A percentile compares a stretch with the other conserved stretches of the same genome.
Evolutionary conservation across 2,888 invertebrate species (phyloP).

Genomic region (Heptascelio sp.): DNA sequence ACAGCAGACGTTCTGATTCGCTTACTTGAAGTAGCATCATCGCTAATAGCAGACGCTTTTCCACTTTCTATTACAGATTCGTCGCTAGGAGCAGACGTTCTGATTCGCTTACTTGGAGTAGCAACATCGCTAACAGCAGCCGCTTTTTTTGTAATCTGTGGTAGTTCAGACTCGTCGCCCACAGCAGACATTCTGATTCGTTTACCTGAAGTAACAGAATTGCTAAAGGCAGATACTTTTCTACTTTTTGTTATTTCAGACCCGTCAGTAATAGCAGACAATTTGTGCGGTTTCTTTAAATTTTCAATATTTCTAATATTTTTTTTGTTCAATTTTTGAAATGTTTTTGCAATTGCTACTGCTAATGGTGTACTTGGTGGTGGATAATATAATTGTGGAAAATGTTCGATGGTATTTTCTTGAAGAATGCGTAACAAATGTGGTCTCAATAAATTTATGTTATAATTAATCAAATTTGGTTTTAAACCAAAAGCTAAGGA

Average conservation of each 20-base stretch:
- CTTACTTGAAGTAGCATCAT: neutral
- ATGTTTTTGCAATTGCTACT: neutral
- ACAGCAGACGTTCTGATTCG: slow-evolving; percentile 8
- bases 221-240: too few species aligned
- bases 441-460: neutral
- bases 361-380: neutral
- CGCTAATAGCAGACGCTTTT: neutral
- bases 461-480: slow-evolving; percentile 7
- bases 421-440: slow-evolving; percentile 11
- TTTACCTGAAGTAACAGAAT: neutral
- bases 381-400: neutral
- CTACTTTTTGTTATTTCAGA: too few species aligned
- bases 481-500: slow-evolving; percentile 28
- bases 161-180: neutral
- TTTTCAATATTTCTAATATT: neutral
- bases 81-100: neutral
- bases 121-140: neutral
- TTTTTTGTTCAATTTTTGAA: too few species aligned
- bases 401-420: slow-evolving; percentile 2
- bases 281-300: neutral
- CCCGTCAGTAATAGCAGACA: too few species aligned
- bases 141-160: too few species aligned
- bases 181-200: neutral
- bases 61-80: neutral
- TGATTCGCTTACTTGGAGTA: too few species aligned